phyloP scores from a whole-genome alignment of 1,140 invertebrate genomes.

The Cardiocondyla obscurior region DNA sequence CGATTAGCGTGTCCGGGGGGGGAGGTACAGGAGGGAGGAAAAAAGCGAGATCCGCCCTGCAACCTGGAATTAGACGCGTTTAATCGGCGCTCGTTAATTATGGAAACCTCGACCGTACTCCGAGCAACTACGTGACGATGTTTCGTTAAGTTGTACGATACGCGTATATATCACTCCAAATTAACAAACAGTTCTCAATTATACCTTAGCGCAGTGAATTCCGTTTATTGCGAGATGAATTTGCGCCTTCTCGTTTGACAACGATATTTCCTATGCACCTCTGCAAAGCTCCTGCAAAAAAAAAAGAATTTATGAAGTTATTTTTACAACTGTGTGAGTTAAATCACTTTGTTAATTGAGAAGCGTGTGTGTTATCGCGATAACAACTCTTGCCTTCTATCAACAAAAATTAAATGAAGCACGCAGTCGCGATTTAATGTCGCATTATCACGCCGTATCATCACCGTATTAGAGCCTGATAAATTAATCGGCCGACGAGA shows the following conservation, averaged over 20 bases:
- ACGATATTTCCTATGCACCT: no score
- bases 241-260: no score
- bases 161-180: not conserved
- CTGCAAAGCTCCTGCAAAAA: not conserved
- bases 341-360: not conserved
- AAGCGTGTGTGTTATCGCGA: not conserved
- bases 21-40: not conserved
- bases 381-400: not conserved
- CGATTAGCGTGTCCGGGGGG: not conserved
- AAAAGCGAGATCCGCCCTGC: constrained; percentile 23
- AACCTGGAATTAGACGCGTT: constrained; percentile 39
- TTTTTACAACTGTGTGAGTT: not conserved
- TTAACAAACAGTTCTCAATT: not conserved
- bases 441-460: constrained; percentile 6
- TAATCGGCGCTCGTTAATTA: constrained; percentile 49
- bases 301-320: not conserved
- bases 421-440: constrained; percentile 7
- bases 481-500: constrained; percentile 32
- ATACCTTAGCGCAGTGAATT: not conserved
- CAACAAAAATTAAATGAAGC: constrained; percentile 4
- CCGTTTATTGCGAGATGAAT: not conserved
- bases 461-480: constrained; percentile 19
- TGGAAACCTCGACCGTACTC: not conserved
- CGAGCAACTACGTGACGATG: not conserved
- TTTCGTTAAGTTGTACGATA: not conserved